Percentiles rank a stretch among this genome's conserved stretches.
phyloP scores from a whole-genome alignment of 2,888 invertebrate genomes.

The Cephus nigrinus region DNA sequence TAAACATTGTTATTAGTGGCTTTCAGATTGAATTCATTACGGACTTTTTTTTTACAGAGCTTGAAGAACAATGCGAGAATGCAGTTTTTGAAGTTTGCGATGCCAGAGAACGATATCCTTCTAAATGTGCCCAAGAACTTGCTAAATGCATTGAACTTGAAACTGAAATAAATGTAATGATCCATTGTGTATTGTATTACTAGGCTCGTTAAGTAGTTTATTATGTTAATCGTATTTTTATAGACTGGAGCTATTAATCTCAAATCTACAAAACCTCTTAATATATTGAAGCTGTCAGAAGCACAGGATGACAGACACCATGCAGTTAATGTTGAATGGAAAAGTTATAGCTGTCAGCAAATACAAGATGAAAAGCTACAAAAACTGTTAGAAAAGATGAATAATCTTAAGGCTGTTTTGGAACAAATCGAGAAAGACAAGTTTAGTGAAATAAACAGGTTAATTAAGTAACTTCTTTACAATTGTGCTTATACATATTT shows the following conservation, averaged over 20 bases:
- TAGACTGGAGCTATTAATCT: constrained; percentile 34
- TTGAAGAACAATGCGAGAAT: constrained; percentile 54
- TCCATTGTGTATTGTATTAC: background rate
- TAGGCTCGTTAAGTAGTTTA: background rate
- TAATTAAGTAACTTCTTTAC: constrained; percentile 8
- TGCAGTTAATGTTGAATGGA: background rate
- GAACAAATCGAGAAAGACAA: constrained; percentile 45
- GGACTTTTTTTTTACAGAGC: constrained; percentile 24
- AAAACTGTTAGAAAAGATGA: constrained; percentile 35
- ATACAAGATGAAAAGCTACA: constrained; percentile 22
- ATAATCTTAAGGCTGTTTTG: constrained; percentile 41
- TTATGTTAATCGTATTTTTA: constrained; percentile 16
- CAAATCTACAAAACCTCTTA: constrained; percentile 6
- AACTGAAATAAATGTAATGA: constrained; percentile 40
- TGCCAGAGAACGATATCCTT: constrained; percentile 50
- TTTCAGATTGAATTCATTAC: background rate
- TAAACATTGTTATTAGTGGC: background rate
- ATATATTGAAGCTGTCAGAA: background rate
- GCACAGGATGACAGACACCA: background rate
- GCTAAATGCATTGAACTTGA: constrained; percentile 39
- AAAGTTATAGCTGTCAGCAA: background rate
- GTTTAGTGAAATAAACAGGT: constrained; percentile 30
- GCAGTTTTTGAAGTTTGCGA: constrained; percentile 50
- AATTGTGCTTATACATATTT: background rate
- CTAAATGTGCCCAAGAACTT: constrained; percentile 46